Conservation (phyloP, 1,140 invertebrate species). For the Pseudomyrmex dendroicus region DNA sequence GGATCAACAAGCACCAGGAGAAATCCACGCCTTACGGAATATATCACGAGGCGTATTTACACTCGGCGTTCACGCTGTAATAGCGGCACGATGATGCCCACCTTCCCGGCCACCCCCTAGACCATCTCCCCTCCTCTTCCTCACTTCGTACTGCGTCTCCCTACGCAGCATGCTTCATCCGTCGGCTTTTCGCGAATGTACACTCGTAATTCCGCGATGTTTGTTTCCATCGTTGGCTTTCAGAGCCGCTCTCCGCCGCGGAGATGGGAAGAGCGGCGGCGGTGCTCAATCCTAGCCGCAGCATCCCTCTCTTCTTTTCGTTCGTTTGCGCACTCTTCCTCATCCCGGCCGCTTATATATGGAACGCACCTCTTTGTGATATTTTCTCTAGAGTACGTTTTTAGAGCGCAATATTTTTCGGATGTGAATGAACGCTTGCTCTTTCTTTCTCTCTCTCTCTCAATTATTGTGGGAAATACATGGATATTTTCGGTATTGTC, state of each 20-base stretch:
- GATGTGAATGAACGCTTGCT: background rate
- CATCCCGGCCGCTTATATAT: conserved; percentile 9
- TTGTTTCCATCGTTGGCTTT: conserved; percentile 79
- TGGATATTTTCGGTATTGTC: background rate
- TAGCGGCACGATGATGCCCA: conserved; percentile 69
- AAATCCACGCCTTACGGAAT: conserved; percentile 72
- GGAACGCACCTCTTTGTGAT: background rate
- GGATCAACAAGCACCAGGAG: conserved; percentile 69
- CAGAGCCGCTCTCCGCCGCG: conserved; percentile 59
- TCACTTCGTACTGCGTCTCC: background rate
- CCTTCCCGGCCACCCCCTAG: background rate
- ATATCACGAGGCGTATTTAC: conserved; percentile 71
- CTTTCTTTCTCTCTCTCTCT: background rate
- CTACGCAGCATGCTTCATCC: conserved; percentile 47
- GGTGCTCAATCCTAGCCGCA: conserved; percentile 46
- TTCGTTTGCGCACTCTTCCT: conserved; percentile 11
- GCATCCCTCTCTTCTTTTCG: conserved; percentile 22
- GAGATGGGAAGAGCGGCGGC: conserved; percentile 10
- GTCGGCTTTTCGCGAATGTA: conserved; percentile 68
- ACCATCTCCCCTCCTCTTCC: background rate
- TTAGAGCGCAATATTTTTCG: background rate
- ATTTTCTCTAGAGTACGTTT: conserved; percentile 16
- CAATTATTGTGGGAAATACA: background rate
- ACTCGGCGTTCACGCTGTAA: conserved; percentile 70
- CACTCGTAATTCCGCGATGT: conserved; percentile 76